Evolutionary conservation across 2,797 vertebrate genomes (phyloP).

Genomic region (Malacoctenus gilli): DNA sequence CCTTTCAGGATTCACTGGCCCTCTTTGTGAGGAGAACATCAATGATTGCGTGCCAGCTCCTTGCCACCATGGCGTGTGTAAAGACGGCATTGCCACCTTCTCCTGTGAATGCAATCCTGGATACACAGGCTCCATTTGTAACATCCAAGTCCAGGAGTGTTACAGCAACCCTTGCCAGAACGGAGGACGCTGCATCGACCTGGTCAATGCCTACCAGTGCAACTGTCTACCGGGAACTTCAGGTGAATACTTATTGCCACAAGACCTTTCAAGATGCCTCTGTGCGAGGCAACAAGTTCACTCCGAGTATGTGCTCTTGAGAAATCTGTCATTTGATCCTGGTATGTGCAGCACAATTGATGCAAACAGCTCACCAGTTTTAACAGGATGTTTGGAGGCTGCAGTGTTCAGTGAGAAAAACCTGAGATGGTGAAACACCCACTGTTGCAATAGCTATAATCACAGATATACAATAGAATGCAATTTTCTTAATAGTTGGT

Average conservation of each 20-base stretch:
- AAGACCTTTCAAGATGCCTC: background rate
- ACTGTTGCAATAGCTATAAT: background rate
- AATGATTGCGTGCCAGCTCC: slow-evolving; percentile 91
- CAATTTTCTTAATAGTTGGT: background rate
- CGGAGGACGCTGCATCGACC: slow-evolving; percentile 90
- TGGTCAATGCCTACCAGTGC: slow-evolving; percentile 91
- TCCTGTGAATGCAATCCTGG: slow-evolving; percentile 88
- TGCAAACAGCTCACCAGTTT: too few species aligned
- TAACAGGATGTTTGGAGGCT: too few species aligned
- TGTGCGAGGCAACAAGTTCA: too few species aligned
- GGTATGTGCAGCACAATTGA: too few species aligned
- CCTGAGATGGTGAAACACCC: background rate
- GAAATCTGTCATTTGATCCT: too few species aligned
- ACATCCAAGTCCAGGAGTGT: slow-evolving; percentile 90
- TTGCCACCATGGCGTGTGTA: slow-evolving; percentile 90
- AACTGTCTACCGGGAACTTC: slow-evolving; percentile 87
- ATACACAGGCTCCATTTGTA: slow-evolving; percentile 91
- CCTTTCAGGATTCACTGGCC: slow-evolving; percentile 87
- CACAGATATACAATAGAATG: background rate
- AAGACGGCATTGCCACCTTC: slow-evolving; percentile 90
- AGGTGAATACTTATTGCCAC: slow-evolving; percentile 73
- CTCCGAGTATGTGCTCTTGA: too few species aligned
- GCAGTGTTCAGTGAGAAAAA: too few species aligned
- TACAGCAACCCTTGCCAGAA: slow-evolving; percentile 92
- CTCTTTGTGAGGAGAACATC: slow-evolving; percentile 87